A percentile compares a stretch with the other conserved stretches of the same genome.
These are phyloP conservation scores for Drosophila quinaria DNA, from an alignment of 2,888 invertebrate species.

Conservation along the genomic window DNA sequence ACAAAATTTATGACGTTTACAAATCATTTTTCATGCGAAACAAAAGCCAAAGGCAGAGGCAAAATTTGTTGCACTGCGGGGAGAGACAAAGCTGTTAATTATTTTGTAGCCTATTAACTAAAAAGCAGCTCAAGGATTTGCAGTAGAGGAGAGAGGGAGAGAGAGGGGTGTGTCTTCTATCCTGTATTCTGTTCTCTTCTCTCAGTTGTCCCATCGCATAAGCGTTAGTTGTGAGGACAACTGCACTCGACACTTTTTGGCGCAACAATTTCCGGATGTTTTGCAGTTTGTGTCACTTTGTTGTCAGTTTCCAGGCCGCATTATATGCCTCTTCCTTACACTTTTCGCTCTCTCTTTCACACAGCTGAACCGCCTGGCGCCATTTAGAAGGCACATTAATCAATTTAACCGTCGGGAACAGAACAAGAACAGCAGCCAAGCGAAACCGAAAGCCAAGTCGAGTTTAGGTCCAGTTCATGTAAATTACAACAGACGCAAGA, in stretches of 20 bases:
- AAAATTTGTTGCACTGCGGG: conserved; percentile 58
- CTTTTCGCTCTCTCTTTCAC: not conserved
- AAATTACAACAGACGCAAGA: conserved; percentile 47
- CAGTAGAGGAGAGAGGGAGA: not conserved
- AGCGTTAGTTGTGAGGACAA: conserved; percentile 27
- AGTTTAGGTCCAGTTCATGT: conserved; percentile 46
- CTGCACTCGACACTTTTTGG: conserved; percentile 68
- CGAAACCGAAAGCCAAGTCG: conserved; percentile 77
- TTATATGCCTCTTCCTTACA: not conserved
- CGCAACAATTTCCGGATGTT: conserved; percentile 68
- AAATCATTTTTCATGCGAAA: conserved; percentile 67
- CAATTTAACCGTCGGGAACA: conserved; percentile 72
- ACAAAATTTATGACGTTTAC: conserved; percentile 65
- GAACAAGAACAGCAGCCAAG: conserved; percentile 59
- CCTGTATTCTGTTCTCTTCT: not conserved
- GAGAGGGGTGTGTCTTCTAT: not conserved
- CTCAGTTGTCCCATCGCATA: not conserved
- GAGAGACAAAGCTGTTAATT: conserved; percentile 66
- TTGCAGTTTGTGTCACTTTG: conserved; percentile 60
- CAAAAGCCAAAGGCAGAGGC: conserved; percentile 15
- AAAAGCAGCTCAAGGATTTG: conserved; percentile 37
- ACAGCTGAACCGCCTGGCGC: conserved; percentile 59
- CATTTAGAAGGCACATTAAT: conserved; percentile 78
- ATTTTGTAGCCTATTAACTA: conserved; percentile 72
- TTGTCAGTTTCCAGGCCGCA: conserved; percentile 36